Conservation (phyloP, 2,888 invertebrate genomes). For the Cepaea hortensis region DNA sequence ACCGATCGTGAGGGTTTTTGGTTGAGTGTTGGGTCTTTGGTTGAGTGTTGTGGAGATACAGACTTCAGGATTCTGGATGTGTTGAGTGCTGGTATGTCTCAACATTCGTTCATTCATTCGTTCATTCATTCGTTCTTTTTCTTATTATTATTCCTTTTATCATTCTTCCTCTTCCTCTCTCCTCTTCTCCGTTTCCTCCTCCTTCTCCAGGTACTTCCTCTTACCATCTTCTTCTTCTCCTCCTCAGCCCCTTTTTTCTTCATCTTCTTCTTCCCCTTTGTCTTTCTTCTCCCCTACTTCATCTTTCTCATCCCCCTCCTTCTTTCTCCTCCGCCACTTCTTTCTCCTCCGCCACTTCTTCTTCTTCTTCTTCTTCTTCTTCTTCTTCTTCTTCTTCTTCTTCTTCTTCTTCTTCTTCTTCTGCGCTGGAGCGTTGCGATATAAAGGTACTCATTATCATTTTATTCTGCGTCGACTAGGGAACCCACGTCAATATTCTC, state of each 20-base stretch:
- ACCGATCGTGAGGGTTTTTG: too few relatives aligned
- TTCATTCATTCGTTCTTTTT: background rate
- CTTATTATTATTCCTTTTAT: conserved; percentile 1
- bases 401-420: background rate
- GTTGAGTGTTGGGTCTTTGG: too few relatives aligned
- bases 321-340: background rate
- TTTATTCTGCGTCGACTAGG: too few relatives aligned
- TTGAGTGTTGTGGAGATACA: too few relatives aligned
- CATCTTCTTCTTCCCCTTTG: background rate
- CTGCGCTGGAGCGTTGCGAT: too few relatives aligned
- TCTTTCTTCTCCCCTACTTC: background rate
- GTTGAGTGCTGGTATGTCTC: background rate
- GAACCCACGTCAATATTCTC: too few relatives aligned
- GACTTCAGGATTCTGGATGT: too few relatives aligned
- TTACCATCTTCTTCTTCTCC: background rate
- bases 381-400: conserved; percentile 13
- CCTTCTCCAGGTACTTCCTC: background rate
- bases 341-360: background rate
- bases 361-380: background rate
- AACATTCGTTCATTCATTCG: background rate
- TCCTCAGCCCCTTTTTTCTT: background rate
- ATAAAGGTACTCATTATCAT: too few relatives aligned
- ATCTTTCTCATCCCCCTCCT: background rate
- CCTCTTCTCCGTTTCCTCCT: background rate
- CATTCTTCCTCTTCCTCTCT: conserved; percentile 18